Conservation (phyloP, 2,888 invertebrate species). For the Pristionchus japonicus region DNA sequence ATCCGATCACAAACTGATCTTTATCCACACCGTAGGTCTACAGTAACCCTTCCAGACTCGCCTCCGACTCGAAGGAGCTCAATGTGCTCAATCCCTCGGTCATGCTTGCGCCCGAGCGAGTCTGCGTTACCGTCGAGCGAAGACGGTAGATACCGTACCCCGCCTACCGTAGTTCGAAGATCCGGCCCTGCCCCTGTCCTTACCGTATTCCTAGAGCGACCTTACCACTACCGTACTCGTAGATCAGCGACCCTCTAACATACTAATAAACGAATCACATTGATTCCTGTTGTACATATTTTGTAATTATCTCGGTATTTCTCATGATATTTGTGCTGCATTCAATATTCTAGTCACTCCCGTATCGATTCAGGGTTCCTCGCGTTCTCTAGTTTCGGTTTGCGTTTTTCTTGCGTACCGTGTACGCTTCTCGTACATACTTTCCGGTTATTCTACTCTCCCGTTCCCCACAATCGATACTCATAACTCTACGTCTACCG, state of each 20-base stretch:
- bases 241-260: not conserved
- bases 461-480: not conserved
- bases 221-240: not conserved
- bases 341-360: constrained; percentile 2
- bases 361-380: not conserved
- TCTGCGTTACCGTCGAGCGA: constrained; percentile 21
- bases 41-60: not conserved
- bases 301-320: not conserved
- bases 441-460: not conserved
- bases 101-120: constrained; percentile 42
- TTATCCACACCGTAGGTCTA: not conserved
- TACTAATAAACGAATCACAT: not conserved
- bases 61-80: constrained; percentile 26
- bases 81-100: constrained; percentile 43
- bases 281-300: not conserved
- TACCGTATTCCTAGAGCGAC: not conserved
- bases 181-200: no score
- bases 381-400: constrained; percentile 12
- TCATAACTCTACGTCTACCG: not conserved
- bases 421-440: not conserved
- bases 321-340: not conserved
- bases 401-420: not conserved
- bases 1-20: not conserved
- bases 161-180: not conserved
- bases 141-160: not conserved